Evolutionary conservation across 2,888 invertebrate species (phyloP).

Genomic region (Eupithecia dodoneata): DNA sequence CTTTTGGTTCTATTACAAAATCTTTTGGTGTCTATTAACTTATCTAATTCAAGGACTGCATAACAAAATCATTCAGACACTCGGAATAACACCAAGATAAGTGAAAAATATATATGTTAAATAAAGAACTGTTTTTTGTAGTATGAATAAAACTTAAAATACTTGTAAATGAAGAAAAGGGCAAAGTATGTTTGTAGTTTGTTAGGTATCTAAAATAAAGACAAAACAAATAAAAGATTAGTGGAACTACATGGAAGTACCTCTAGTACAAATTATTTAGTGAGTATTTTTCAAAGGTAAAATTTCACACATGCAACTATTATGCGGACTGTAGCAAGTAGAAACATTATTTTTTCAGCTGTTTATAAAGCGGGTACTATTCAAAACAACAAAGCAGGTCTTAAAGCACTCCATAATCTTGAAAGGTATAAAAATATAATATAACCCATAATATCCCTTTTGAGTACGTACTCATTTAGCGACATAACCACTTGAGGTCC

Average conservation of each 20-base stretch:
- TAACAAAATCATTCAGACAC: background rate
- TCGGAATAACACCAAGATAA: background rate
- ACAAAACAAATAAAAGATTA: no score
- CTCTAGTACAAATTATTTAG: no score
- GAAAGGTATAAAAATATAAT: constrained; percentile 40
- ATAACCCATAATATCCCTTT: constrained; percentile 47
- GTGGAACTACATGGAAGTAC: no score
- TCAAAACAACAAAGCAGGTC: constrained; percentile 24
- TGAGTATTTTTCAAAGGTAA: background rate
- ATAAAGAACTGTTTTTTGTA: no score
- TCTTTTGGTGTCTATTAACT: background rate
- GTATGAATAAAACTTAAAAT: no score
- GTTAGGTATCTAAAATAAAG: no score
- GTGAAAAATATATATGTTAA: no score
- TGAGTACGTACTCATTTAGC: constrained; percentile 55
- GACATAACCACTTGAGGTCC: constrained; percentile 67
- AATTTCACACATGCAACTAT: background rate
- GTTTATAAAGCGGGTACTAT: constrained; percentile 15
- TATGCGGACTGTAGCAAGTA: background rate
- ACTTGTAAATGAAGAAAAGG: no score
- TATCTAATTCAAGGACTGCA: background rate
- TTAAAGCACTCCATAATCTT: constrained; percentile 29
- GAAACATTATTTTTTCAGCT: constrained; percentile 17
- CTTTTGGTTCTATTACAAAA: background rate
- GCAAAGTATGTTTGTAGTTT: no score